A percentile compares a stretch with the other conserved stretches of the same genome.
Evolutionary conservation across 2,113 vertebrate species (phyloP).

Genomic region (Globicephala melas): DNA sequence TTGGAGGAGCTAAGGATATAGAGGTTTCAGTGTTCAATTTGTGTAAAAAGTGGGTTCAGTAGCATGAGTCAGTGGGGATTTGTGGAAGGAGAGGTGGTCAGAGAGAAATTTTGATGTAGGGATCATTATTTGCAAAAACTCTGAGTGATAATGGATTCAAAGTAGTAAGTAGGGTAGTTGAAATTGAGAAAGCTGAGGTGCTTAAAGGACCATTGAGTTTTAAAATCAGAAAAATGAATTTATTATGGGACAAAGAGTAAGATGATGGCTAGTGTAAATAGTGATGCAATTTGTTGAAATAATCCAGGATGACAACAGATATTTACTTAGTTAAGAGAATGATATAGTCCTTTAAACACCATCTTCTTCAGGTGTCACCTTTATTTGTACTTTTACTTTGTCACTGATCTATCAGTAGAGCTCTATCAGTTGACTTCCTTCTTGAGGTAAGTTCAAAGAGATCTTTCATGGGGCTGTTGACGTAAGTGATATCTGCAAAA

Average conservation of each 20-base stretch:
- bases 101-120: not conserved
- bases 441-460: not conserved
- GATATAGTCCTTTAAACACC: not conserved
- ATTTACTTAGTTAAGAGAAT: not conserved
- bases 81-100: not conserved
- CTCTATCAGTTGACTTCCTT: not conserved
- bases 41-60: not conserved
- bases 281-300: not conserved
- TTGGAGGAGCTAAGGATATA: not conserved
- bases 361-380: not conserved
- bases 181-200: not conserved
- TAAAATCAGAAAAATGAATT: not conserved
- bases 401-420: not conserved
- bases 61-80: not conserved
- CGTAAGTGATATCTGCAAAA: not conserved
- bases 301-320: not conserved
- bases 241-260: not conserved
- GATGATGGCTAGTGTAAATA: not conserved
- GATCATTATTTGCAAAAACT: not conserved
- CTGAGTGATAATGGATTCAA: not conserved
- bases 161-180: not conserved
- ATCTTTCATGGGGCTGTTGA: not conserved
- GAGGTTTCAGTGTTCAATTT: not conserved
- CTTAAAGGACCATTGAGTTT: not conserved
- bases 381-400: not conserved